Base-by-base conservation (phyloP, 2,888 invertebrate genomes). In the Drosophila tripunctata region DNA sequence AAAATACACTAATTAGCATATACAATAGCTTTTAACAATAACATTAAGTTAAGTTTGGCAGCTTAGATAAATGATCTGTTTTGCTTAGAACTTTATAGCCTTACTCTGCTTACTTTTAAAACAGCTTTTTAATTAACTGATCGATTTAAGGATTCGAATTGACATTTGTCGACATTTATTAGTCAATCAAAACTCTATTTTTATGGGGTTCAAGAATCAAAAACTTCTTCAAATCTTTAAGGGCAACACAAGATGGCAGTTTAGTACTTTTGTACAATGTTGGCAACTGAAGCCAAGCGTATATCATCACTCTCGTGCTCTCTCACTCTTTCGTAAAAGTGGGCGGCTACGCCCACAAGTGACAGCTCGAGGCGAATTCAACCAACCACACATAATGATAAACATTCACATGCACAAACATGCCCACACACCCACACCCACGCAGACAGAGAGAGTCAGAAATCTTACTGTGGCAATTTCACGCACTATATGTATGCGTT, bases 401-500 rank as follows among this genome's bases (percentile, higher is more conserved):
- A 60, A 52, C 67, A 72, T 63, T 62, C 56, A 40, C 36, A 58
- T 48, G 58, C 38, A 56, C 31, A 47, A 22, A 47, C 56, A 44
- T 22, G 22, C 30, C 36, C 43, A 27, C 17, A 52, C 40, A n/a
- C 21, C 19, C 8, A 31, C 24, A n/a, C 14, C 35, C 3, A 45
- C 8, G 14, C 15, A 48, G 22, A 15, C 12, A 10, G 10, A 4
- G 10, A 8, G 27, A 10, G 27, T 27, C 8, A 19, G 15, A 21
- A 14, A 50, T 55, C 61, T 54, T 67, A 51, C 55, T 61, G 48
- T 65, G 14, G 44, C 76, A 76, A 76, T 76, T 76, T 76, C 76
- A 76, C 76, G 75, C 75, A 72, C 73, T 73, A 69, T 63, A 52
- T 56, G 21, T 19, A 19, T 19, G 50, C 57, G 70, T 47, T 47